Percentiles rank a stretch among this genome's conserved stretches.
phyloP scores from a whole-genome alignment of 2,888 invertebrate species.

The Hydroisotoma schaefferi region DNA sequence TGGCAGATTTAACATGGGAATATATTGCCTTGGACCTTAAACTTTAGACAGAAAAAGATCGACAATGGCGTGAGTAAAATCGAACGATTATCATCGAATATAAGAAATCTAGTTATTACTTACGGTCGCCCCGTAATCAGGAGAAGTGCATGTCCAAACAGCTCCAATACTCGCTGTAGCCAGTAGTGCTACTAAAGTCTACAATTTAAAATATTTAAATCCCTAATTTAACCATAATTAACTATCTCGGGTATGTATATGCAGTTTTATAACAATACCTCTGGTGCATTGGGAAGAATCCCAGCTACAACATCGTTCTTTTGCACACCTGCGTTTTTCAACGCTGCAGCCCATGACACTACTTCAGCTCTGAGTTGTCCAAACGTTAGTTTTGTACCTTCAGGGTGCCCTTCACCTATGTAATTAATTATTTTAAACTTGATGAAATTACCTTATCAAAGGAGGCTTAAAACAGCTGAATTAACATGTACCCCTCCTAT shows the following conservation, averaged over 20 bases:
- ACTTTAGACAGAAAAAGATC: no score
- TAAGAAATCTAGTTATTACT: background rate
- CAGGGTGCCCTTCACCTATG: slow-evolving; percentile 48
- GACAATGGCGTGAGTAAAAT: no score
- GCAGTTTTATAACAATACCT: slow-evolving; percentile 33
- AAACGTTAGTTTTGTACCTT: slow-evolving; percentile 51
- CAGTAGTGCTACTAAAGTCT: slow-evolving; percentile 57
- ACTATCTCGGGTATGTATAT: no score
- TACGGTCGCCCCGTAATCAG: slow-evolving; percentile 57
- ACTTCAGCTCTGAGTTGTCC: slow-evolving; percentile 52
- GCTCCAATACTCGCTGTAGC: slow-evolving; percentile 58
- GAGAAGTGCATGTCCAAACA: slow-evolving; percentile 58
- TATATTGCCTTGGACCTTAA: no score
- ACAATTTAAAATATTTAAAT: slow-evolving; percentile 27
- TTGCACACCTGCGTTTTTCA: slow-evolving; percentile 52
- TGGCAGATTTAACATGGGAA: no score
- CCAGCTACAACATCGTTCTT: slow-evolving; percentile 57
- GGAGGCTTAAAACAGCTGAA: no score
- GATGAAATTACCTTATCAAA: background rate
- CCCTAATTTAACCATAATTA: background rate
- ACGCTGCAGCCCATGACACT: slow-evolving; percentile 52
- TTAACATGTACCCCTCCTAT: no score
- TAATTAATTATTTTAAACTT: background rate
- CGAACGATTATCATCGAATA: background rate
- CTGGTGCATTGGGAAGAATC: slow-evolving; percentile 45